Conservation (phyloP, 2,113 vertebrate genomes). For the Sturnira hondurensis region DNA sequence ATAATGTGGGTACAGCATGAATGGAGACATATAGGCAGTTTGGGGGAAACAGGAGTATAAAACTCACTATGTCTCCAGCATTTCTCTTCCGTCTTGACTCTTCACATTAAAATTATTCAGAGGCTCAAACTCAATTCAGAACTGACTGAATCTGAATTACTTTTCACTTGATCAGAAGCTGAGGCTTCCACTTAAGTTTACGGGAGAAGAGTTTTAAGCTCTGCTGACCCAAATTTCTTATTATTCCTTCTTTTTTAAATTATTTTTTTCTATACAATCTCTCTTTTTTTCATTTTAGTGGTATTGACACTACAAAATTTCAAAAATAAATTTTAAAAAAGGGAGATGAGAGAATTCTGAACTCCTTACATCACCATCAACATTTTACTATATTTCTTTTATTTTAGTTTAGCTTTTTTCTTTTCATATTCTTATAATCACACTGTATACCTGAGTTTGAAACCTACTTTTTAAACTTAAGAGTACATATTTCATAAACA, state of each 20-base stretch:
- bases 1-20: neutral
- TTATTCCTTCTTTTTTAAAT: neutral
- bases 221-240: neutral
- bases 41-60: neutral
- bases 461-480: conserved; percentile 2
- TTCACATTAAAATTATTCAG: neutral
- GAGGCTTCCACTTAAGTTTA: neutral
- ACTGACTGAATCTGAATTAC: neutral
- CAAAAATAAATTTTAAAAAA: neutral
- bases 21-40: neutral
- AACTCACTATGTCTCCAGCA: neutral
- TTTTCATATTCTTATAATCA: neutral
- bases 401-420: neutral
- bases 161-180: neutral
- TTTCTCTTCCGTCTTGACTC: neutral
- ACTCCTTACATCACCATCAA: neutral
- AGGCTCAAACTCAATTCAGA: neutral
- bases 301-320: neutral
- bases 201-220: neutral
- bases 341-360: neutral
- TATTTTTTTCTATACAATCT: neutral
- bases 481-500: neutral
- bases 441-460: neutral
- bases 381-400: neutral
- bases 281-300: neutral